Base-by-base conservation (phyloP, 2,888 invertebrate genomes). In the Meandrusa payeni region DNA sequence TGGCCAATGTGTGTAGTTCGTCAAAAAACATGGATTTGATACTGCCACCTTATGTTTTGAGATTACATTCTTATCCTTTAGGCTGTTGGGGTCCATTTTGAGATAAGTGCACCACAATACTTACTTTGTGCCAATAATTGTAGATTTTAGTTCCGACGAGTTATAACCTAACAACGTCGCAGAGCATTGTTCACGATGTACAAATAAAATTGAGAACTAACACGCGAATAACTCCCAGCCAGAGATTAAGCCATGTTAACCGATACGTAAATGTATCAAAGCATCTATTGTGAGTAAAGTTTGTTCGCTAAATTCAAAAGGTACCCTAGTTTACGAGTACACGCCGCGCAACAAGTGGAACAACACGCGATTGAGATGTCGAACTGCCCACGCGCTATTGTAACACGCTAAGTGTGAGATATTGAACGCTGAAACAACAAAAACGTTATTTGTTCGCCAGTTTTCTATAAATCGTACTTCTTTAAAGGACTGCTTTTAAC, bases 301-400 rank as follows among this genome's bases (percentile, higher is more conserved):
- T 34, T 32, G 37, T 39, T 41, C 17, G 15, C 28, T 47, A 46
- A 51, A 55, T 33, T 33, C 41, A 31, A 37, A 43, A 37, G 12
- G 24, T 43, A 26, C 17, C 31, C 46, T 54, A 57, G 49, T 74
- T 76, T 76, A 76, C 72, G 70, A 68, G 52, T 60, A 64, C 59
- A 61, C 40, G 42, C 37, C 29, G 39, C 50, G 46, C 34, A 59
- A 66, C 70, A 71, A 60, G 44, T 65, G 46, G 29, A 57, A 51
- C 56, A 55, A 76, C 77, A 74, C 65, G 62, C 71, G 69, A 81
- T 81, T 79, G 79, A 80, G 78, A 68, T 75, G 81, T 76, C 47
- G 47, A 56, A 52, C 50, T 51, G 61, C 66, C 73, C 73, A 67
- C 64, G 68, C 63, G 52, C 59, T 52, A 59, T 58, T 59, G 72